Base-by-base conservation (phyloP, 2,888 invertebrate species). In the Euplagia quadripunctaria region DNA sequence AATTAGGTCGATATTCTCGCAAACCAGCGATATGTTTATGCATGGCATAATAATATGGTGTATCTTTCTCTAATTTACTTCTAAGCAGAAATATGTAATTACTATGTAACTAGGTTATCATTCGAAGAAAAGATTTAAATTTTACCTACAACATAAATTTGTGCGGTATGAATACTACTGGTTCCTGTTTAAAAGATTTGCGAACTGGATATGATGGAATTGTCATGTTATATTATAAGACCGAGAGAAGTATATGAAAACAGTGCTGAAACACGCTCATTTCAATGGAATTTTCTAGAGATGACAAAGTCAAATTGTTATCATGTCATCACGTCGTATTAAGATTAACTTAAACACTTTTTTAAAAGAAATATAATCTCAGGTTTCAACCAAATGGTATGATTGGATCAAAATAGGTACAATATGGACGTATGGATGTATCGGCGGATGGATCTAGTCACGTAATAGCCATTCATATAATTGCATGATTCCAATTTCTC, bases 241-340 rank as follows among this genome's bases (percentile, higher is more conserved):
- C 43, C 43, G 9, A 46, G 6, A 8, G 0, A 46, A 9, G 43
- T 46, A 46, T 46, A 46, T 9, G 43, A 46, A 1, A 68, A 20
- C 17, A 46, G 58, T 61, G 68, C 20, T 68, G 61, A 69, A 69
- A 61, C 46, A 58, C 7, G n/a, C 68, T 46, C 49, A 16, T 14
- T 55, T 61, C 7, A 41, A 67, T 61, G 46, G 11, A 61, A 14
- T 46, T 61, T 68, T 46, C 43, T 61, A 42, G 17, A 46, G 9
- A 8, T 31, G 43, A 55, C 41, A 46, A 61, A 68, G 9, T 16
- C 20, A 69, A 69, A 46, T 69, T 69, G 68, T 16, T 12, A 61
- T 61, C 46, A 66, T 31, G 14, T 31, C 6, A 31, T 61, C 31
- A 12, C 20, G 12, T 20, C 64, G 17, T 43, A 43, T 42, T 64